Evolutionary conservation across 2,113 vertebrate species (phyloP).

Genomic region (Heterotis niloticus): DNA sequence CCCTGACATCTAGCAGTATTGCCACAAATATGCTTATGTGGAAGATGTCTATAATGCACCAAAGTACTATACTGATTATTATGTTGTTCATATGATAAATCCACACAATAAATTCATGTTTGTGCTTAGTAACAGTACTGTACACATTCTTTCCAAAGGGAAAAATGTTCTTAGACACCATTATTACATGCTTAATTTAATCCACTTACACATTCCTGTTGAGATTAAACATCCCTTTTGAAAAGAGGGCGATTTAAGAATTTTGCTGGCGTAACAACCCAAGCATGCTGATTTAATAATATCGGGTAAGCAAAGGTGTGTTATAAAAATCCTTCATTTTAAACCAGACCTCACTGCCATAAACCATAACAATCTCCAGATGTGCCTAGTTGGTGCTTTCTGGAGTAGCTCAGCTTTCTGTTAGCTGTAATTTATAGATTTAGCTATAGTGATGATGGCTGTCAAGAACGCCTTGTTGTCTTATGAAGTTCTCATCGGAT

Average conservation of each 20-base stretch:
- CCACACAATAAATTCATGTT: too few relatives aligned
- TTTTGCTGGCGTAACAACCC: background rate
- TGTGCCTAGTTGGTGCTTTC: background rate
- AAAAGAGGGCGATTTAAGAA: background rate
- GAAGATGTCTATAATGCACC: too few relatives aligned
- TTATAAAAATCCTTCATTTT: background rate
- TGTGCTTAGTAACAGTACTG: background rate
- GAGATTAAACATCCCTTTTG: conserved; percentile 10
- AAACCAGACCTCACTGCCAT: background rate
- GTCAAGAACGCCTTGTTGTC: background rate
- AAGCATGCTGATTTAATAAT: background rate
- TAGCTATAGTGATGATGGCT: background rate
- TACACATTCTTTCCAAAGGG: background rate
- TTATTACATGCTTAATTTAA: conserved; percentile 4
- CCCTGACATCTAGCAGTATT: too few relatives aligned
- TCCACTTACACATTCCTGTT: background rate
- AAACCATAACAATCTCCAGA: background rate
- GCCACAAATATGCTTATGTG: too few relatives aligned
- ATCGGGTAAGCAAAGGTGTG: background rate
- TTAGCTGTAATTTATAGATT: background rate
- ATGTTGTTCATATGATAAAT: too few relatives aligned
- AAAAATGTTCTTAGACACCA: background rate
- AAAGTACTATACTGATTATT: too few relatives aligned
- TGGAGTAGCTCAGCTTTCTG: background rate
- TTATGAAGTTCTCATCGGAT: background rate